Evolutionary conservation across 2,888 invertebrate species (phyloP).

Genomic region (Leptinotarsa tumamoca): DNA sequence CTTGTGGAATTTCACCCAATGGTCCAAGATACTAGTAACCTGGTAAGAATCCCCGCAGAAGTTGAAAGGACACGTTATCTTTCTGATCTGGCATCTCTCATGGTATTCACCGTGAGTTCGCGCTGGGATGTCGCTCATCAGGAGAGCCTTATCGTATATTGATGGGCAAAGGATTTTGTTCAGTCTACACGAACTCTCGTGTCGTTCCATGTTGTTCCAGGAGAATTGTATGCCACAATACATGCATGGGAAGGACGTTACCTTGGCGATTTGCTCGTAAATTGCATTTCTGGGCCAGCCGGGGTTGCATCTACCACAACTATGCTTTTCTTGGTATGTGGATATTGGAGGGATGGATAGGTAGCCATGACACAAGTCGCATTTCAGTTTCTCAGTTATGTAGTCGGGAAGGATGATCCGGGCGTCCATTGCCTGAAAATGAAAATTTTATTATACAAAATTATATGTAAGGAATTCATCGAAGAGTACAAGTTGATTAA

Average conservation of each 20-base stretch:
- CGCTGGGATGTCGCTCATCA: neutral
- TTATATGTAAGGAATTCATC: too few species aligned
- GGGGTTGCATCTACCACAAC: conserved; percentile 44
- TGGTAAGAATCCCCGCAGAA: conserved; percentile 35
- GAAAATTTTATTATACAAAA: neutral
- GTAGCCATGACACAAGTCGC: conserved; percentile 43
- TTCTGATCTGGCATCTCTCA: conserved; percentile 33
- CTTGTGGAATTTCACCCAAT: conserved; percentile 40
- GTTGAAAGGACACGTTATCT: conserved; percentile 42
- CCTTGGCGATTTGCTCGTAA: conserved; percentile 47
- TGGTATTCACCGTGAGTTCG: conserved; percentile 37
- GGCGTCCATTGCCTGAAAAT: conserved; percentile 20
- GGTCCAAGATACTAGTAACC: conserved; percentile 23
- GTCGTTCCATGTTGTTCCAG: conserved; percentile 36
- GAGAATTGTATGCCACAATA: conserved; percentile 38
- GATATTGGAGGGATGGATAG: conserved; percentile 42
- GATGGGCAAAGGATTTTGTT: conserved; percentile 40
- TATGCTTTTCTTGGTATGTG: conserved; percentile 37
- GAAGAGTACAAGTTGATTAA: neutral
- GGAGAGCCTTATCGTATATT: neutral
- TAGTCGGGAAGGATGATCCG: conserved; percentile 17
- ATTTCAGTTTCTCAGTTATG: conserved; percentile 26
- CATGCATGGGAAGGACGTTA: conserved; percentile 46
- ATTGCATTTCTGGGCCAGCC: conserved; percentile 42
- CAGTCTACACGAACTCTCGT: conserved; percentile 36